These are phyloP conservation scores for Brachypodius melanocephalos DNA, from an alignment of 2,113 vertebrate genomes.

Conservation along the genomic window DNA sequence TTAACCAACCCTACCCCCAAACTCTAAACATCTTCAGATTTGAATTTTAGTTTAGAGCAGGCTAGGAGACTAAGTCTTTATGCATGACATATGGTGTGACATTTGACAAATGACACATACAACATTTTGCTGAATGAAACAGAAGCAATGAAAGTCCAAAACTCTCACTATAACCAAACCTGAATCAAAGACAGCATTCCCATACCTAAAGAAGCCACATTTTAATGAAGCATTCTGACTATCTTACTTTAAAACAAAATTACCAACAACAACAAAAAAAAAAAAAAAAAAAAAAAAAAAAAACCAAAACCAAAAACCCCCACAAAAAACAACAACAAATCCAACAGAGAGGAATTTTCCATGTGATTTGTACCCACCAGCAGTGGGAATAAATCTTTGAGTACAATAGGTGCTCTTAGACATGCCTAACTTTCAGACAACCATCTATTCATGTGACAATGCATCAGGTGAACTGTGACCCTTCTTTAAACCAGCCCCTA, in stretches of 20 bases:
- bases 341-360: background rate
- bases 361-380: background rate
- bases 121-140: background rate
- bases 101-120: background rate
- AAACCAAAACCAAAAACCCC: too few species aligned
- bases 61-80: background rate
- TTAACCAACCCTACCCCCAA: background rate
- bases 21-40: background rate
- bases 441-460: background rate
- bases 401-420: background rate
- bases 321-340: too few species aligned
- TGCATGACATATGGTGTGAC: background rate
- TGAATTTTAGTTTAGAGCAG: background rate
- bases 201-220: background rate
- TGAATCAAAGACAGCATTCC: background rate
- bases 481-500: background rate
- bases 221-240: background rate
- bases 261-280: too few species aligned
- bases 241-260: background rate
- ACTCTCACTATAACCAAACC: background rate
- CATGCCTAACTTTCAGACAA: background rate
- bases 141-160: background rate
- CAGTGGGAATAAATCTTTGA: background rate
- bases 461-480: background rate
- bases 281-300: background rate